Conservation (phyloP, 2,888 invertebrate genomes). For the Chrysolina americana region DNA sequence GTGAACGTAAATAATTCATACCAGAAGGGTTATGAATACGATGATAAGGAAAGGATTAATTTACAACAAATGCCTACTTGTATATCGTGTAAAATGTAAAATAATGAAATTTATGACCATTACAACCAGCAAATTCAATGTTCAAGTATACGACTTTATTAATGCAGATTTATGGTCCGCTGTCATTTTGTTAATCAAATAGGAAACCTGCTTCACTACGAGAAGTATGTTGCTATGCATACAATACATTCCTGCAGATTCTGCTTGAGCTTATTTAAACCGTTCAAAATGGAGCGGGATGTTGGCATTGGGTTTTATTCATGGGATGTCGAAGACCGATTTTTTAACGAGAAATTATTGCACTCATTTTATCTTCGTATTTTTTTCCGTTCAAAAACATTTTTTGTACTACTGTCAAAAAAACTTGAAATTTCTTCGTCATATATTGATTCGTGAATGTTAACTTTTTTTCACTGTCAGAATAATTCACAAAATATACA, state of each 20-base stretch:
- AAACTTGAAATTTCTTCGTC: no score
- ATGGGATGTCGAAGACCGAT: neutral
- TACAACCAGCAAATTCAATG: slow-evolving; percentile 62
- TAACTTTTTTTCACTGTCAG: no score
- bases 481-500: no score
- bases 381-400: no score
- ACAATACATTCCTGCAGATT: slow-evolving; percentile 59
- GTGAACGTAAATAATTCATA: slow-evolving; percentile 29
- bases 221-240: slow-evolving; percentile 60
- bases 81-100: slow-evolving; percentile 58
- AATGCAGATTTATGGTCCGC: slow-evolving; percentile 66
- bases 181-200: slow-evolving; percentile 69
- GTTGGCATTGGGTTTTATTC: neutral
- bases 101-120: slow-evolving; percentile 59
- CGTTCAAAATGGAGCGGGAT: neutral
- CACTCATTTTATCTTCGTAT: no score
- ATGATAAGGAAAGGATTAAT: slow-evolving; percentile 47
- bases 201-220: slow-evolving; percentile 66
- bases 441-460: no score
- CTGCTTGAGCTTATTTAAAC: slow-evolving; percentile 56
- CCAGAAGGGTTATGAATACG: slow-evolving; percentile 34
- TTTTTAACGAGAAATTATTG: neutral
- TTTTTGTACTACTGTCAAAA: no score
- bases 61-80: slow-evolving; percentile 54
- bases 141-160: slow-evolving; percentile 68